phyloP scores from a whole-genome alignment of 2,888 invertebrate genomes.

The Leucoma salicis region DNA sequence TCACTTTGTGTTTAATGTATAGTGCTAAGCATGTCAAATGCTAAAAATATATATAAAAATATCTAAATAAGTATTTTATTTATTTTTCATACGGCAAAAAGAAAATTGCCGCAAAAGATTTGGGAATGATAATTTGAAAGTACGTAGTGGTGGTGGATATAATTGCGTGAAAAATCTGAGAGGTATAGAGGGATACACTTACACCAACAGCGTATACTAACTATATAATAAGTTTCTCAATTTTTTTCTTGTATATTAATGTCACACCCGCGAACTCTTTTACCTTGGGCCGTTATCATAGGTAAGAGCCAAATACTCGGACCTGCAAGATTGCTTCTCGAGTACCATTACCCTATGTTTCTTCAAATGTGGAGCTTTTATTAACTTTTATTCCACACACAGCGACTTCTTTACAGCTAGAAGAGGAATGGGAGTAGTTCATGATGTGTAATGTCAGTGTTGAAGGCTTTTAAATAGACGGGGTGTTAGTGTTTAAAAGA shows the following conservation, averaged over 20 bases:
- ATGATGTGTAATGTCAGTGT: neutral
- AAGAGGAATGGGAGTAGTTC: neutral
- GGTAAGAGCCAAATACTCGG: conserved; percentile 54
- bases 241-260: neutral
- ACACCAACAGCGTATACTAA: too few species aligned
- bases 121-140: too few species aligned
- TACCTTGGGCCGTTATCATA: conserved; percentile 31
- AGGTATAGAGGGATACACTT: too few species aligned
- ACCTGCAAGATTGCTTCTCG: conserved; percentile 72
- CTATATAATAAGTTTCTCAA: neutral
- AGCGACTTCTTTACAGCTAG: neutral
- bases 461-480: conserved; percentile 5
- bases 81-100: too few species aligned
- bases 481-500: neutral
- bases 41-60: too few species aligned
- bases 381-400: conserved; percentile 47
- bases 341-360: conserved; percentile 66
- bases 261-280: conserved; percentile 17
- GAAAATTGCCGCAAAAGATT: too few species aligned
- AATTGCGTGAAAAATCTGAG: too few species aligned
- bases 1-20: too few species aligned
- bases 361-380: conserved; percentile 62
- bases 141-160: too few species aligned
- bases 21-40: too few species aligned
- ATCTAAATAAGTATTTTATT: too few species aligned